Evolutionary conservation across 2,113 vertebrate species (phyloP).

Genomic region (Balaeniceps rex): DNA sequence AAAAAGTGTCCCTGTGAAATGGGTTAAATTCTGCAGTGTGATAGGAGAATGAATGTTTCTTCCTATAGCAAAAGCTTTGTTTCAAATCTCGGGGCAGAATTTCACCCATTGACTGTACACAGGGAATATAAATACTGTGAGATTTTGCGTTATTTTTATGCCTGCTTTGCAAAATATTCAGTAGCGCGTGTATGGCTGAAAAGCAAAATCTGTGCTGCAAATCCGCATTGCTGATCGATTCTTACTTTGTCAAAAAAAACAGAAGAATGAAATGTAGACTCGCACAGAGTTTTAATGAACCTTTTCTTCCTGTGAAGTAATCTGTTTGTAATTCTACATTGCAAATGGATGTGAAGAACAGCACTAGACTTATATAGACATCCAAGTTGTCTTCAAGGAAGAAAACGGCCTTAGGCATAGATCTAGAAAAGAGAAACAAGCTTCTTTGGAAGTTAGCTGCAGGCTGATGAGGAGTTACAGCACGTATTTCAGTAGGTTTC

Average conservation of each 20-base stretch:
- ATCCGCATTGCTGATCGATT: neutral
- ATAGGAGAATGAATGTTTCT: neutral
- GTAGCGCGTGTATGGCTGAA: neutral
- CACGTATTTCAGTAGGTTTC: neutral
- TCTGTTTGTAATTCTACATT: neutral
- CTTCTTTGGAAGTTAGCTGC: neutral
- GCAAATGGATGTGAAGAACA: conserved; percentile 14
- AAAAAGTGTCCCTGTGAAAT: neutral
- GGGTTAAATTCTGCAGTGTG: neutral
- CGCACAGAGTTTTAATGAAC: neutral
- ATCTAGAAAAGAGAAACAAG: neutral
- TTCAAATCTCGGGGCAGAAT: neutral
- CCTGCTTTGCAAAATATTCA: neutral
- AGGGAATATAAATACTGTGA: neutral
- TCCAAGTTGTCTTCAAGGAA: neutral
- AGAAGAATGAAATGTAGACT: neutral
- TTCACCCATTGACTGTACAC: neutral
- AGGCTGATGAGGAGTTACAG: neutral
- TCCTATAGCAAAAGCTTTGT: neutral
- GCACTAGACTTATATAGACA: neutral
- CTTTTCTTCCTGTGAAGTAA: conserved; percentile 5
- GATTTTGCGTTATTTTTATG: neutral
- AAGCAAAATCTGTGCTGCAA: neutral
- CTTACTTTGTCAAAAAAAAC: neutral
- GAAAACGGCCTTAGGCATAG: neutral